Percentiles rank a stretch among this genome's conserved stretches.
Conservation (phyloP, 2,888 invertebrate species). For the Ptychoptera contaminata region DNA sequence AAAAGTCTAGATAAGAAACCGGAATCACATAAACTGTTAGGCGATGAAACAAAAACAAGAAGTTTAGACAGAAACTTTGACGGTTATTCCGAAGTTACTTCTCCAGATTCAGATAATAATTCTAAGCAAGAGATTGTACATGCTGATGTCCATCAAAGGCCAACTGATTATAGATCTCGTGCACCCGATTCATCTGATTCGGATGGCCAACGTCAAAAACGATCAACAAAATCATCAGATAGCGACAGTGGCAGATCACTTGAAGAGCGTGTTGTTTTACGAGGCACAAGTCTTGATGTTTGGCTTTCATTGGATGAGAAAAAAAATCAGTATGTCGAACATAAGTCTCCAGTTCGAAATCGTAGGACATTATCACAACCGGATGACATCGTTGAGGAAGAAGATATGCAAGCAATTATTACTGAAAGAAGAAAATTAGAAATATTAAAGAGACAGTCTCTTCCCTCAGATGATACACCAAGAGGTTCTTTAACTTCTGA, state of each 20-base stretch:
- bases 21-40: constrained; percentile 40
- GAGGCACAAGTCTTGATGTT: constrained; percentile 29
- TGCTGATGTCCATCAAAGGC: constrained; percentile 9
- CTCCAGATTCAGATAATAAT: constrained; percentile 33
- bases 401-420: constrained; percentile 44
- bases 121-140: constrained; percentile 34
- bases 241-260: constrained; percentile 15
- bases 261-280: constrained; percentile 24
- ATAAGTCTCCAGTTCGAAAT: constrained; percentile 4
- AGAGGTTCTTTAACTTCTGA: too few relatives aligned
- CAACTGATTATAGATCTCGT: constrained; percentile 22
- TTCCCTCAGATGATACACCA: constrained; percentile 31
- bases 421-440: constrained; percentile 44
- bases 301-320: constrained; percentile 30
- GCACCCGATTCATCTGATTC: constrained; percentile 2
- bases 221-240: constrained; percentile 13
- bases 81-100: constrained; percentile 16
- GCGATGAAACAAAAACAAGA: constrained; percentile 47
- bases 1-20: constrained; percentile 49
- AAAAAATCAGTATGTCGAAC: constrained; percentile 17
- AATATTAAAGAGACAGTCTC: constrained; percentile 39
- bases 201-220: background rate
- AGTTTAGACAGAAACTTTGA: constrained; percentile 51
- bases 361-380: constrained; percentile 9
- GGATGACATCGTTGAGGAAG: constrained; percentile 26